Base-by-base conservation (phyloP, 2,888 invertebrate genomes). In the Lithophane leautieri region DNA sequence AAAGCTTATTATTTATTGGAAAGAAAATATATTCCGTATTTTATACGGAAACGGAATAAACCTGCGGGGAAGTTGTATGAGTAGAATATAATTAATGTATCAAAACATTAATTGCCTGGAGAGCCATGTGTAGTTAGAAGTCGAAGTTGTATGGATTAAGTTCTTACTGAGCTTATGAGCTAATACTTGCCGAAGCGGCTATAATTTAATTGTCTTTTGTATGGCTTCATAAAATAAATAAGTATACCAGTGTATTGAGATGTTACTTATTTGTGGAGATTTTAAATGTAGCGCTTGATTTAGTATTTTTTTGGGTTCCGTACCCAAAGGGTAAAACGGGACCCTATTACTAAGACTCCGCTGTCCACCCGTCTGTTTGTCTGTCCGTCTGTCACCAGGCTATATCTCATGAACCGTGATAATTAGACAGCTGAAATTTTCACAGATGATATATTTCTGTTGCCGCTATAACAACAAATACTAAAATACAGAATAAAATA, bases 1-100 rank as follows among this genome's bases (percentile, higher is more conserved):
- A 61, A 65, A 74, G 54, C 74, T 82, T 74, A 73, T 73, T 78
- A 82, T 63, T 73, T 63, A 74, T 67, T 69, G 67, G 47, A 47
- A 60, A 52, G 25, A 60, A 60, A 28, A 52, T 52, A 40, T 25
- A 19, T 61, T n/a, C 40, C 25, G 22, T 34, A 25, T 74, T 79
- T 68, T 73, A 6, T 56, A 40, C n/a, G 44, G 25, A 19, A 40
- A 52, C 2, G 34, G 22, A 78, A 44, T 54, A 4, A 58, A 50
- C 28, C n/a, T 9, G 1, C 12, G 19, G 42, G 42, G 9, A 44
- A 65, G 22, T 28, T 52, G 42, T 50, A 34, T 58, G 22, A 34
- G 50, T 42, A 25, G 54, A 25, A 56, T 78, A 44, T 61, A 61
- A 68, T 68, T 25, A 52, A 60, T 78, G 54, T 70, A 77, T 63